A percentile compares a stretch with the other conserved stretches of the same genome.
phyloP scores from a whole-genome alignment of 1,140 invertebrate species.

The Euwallacea similis region DNA sequence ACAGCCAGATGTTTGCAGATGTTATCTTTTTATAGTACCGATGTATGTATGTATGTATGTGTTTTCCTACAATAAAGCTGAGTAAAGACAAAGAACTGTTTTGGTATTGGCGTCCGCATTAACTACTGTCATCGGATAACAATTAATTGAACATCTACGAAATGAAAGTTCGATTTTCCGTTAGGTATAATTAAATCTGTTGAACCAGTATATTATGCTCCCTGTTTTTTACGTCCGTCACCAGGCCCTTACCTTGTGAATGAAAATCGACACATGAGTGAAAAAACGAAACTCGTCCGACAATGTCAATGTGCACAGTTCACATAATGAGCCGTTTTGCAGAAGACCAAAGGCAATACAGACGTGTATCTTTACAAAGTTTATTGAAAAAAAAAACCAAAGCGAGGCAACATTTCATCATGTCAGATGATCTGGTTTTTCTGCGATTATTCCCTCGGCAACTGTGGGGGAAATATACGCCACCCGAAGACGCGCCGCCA shows the following conservation, averaged over 20 bases:
- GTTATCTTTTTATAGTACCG: constrained; percentile 11
- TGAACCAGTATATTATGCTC: constrained; percentile 12
- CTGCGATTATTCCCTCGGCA: constrained; percentile 8
- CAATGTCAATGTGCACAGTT: constrained; percentile 7
- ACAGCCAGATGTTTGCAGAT: constrained; percentile 6
- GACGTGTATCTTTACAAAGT: constrained; percentile 9
- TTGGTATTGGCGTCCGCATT: not conserved
- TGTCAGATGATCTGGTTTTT: constrained; percentile 16
- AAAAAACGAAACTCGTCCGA: not conserved
- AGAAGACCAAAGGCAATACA: constrained; percentile 11
- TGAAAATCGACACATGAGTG: not conserved
- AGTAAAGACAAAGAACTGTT: not conserved
- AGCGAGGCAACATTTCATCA: constrained; percentile 15
- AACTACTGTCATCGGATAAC: not conserved
- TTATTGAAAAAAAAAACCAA: constrained; percentile 5
- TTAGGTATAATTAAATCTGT: not conserved
- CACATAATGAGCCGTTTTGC: constrained; percentile 17
- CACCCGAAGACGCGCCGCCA: not conserved
- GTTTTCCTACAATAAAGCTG: not conserved
- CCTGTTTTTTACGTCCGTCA: constrained; percentile 6
- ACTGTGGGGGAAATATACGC: constrained; percentile 4
- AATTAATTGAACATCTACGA: not conserved
- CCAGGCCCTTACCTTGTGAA: constrained; percentile 18
- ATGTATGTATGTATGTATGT: not conserved
- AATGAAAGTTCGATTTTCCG: not conserved